phyloP scores from a whole-genome alignment of 2,113 vertebrate genomes.

The human region GRCh38 chr22:44000501-44001000 shows the following conservation, averaged over 20 bases:
- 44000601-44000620: background rate
- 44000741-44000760: background rate
- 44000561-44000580: background rate
- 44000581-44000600: background rate
- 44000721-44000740: background rate
- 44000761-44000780: background rate
- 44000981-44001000: no score
- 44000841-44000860: no score
- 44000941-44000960: background rate
- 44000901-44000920: background rate
- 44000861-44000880: no score
- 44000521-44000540: background rate
- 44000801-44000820: accelerated
- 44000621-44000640: background rate
- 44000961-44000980: no score
- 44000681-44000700: background rate
- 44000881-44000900: background rate
- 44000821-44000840: background rate
- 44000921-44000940: background rate
- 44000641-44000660: background rate
- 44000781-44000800: background rate
- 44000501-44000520: no score
- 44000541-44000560: background rate
- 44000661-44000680: background rate
- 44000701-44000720: background rate